Percentiles rank a stretch among this genome's conserved stretches.
Evolutionary conservation across 2,888 invertebrate species (phyloP).

Genomic region (Taphrorychus bicolor): DNA sequence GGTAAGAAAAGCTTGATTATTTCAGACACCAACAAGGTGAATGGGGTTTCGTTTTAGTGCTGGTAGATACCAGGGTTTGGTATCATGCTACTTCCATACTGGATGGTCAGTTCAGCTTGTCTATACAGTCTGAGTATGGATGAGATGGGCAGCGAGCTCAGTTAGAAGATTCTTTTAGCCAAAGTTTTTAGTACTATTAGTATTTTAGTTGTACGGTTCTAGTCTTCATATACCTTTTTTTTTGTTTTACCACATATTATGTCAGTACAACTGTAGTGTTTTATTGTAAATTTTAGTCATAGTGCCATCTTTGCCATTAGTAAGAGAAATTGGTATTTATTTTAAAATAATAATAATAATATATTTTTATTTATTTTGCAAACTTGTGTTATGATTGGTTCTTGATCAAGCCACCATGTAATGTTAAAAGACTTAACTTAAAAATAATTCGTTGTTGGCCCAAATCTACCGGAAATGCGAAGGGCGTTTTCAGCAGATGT

Average conservation of each 20-base stretch:
- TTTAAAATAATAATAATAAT: no score
- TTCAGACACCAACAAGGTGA: neutral
- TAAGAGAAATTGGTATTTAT: no score
- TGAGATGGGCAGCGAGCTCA: constrained; percentile 54
- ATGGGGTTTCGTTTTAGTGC: constrained; percentile 64
- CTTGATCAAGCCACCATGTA: no score
- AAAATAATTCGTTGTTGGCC: no score
- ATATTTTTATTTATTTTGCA: no score
- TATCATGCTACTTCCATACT: constrained; percentile 87
- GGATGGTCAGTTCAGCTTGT: constrained; percentile 82
- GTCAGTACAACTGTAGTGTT: neutral
- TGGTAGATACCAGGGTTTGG: constrained; percentile 91
- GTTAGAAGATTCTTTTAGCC: neutral
- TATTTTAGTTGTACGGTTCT: constrained; percentile 5
- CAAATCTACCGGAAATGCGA: no score
- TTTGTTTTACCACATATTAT: neutral
- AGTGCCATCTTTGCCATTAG: constrained; percentile 10
- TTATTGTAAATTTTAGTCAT: neutral
- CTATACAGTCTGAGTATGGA: constrained; percentile 92
- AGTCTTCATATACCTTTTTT: neutral
- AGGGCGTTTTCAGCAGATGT: no score
- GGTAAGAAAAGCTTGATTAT: constrained; percentile 62
- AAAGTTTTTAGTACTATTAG: constrained; percentile 2
- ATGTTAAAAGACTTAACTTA: no score
- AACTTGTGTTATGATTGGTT: no score